These are phyloP conservation scores for Plebejus argus DNA, from an alignment of 2,888 invertebrate species.

Conservation along the genomic window DNA sequence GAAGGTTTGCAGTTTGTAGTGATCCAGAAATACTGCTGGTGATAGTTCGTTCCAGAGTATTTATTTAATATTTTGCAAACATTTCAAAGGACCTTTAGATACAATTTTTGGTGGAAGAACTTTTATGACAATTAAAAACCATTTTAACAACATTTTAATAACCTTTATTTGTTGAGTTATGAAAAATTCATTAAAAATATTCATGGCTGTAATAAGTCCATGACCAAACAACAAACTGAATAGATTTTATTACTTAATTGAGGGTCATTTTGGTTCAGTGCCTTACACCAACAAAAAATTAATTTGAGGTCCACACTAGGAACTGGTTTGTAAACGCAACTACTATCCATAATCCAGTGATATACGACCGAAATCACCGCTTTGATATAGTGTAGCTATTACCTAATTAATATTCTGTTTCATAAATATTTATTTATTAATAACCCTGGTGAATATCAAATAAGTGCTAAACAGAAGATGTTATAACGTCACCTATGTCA, in stretches of 20 bases:
- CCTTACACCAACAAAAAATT: not conserved
- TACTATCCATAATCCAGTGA: not conserved
- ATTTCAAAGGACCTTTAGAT: too few relatives aligned
- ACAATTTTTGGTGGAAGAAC: too few relatives aligned
- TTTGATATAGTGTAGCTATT: not conserved
- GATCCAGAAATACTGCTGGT: too few relatives aligned
- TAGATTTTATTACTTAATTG: not conserved
- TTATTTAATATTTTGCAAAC: too few relatives aligned
- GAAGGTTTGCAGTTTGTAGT: too few relatives aligned
- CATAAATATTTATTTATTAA: not conserved
- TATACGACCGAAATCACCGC: not conserved
- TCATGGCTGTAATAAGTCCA: not conserved
- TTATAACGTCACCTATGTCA: not conserved
- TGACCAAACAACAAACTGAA: not conserved
- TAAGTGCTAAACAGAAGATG: too few relatives aligned
- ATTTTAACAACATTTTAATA: too few relatives aligned
- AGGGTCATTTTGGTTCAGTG: constrained; percentile 18
- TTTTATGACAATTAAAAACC: too few relatives aligned
- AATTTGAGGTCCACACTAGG: not conserved
- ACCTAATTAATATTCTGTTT: not conserved
- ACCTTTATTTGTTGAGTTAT: not conserved
- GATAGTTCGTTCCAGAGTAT: too few relatives aligned
- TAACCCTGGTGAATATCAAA: too few relatives aligned
- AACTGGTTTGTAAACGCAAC: not conserved
- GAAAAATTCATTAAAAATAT: not conserved